phyloP scores from a whole-genome alignment of 2,888 invertebrate genomes.

The Pycnomerus fuliginosus region DNA sequence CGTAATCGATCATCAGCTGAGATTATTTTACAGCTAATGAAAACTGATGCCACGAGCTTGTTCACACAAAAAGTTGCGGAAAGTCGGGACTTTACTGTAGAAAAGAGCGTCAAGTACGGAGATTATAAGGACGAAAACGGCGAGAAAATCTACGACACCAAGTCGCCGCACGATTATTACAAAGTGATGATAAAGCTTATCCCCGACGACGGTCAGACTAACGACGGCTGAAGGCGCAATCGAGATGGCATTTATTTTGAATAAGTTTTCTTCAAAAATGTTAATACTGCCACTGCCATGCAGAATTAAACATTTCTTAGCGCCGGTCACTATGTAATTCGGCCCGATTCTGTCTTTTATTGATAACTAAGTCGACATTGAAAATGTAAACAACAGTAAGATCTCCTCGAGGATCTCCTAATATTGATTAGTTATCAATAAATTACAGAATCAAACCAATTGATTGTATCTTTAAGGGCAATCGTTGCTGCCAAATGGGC shows the following conservation, averaged over 20 bases:
- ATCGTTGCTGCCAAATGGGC: too few species aligned
- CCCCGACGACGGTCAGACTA: too few species aligned
- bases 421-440: too few species aligned
- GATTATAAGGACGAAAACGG: constrained; percentile 67
- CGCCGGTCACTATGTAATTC: constrained; percentile 23
- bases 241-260: constrained; percentile 4
- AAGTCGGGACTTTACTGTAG: constrained; percentile 65
- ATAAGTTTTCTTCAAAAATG: constrained; percentile 36
- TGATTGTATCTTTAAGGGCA: too few species aligned
- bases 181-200: constrained; percentile 60
- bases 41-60: constrained; percentile 78
- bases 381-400: too few species aligned
- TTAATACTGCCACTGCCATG: constrained; percentile 54
- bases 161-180: constrained; percentile 71
- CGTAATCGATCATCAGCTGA: too few species aligned
- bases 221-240: constrained; percentile 8
- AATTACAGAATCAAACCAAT: too few species aligned
- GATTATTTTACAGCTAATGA: constrained; percentile 65
- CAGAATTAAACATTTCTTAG: constrained; percentile 49
- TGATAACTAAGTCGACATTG: too few species aligned
- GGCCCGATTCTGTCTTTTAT: too few species aligned
- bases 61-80: constrained; percentile 76
- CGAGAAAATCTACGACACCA: constrained; percentile 61
- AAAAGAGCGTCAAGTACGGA: constrained; percentile 67
- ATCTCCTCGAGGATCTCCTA: too few species aligned